Base-by-base conservation (phyloP, 2,797 vertebrate genomes). In the Podarcis siculus region DNA sequence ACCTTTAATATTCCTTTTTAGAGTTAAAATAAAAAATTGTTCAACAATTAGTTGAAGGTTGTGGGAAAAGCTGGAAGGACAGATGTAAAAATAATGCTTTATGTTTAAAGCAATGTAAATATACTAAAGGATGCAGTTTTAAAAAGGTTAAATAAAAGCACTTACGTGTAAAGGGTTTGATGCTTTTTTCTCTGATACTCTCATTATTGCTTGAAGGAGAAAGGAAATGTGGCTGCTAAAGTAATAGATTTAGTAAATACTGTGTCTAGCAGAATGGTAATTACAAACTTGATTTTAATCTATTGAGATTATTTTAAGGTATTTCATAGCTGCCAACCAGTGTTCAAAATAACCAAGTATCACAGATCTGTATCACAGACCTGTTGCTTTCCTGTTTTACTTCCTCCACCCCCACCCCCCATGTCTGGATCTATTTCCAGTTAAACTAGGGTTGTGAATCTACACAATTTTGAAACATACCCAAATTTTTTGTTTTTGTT, bases 181-280 rank as follows among this genome's bases (percentile, higher is more conserved):
- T 75, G 79, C 94, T 96, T 89, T 96, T 95, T 2, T 91, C 95
- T 93, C 95, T 95, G 4, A 58, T 89, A 61, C 94, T 83, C 17
- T 97, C 96, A 0, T 93, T 96, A 1, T 93, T 95, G 93, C 86
- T 96, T 45, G 92, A 72, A 79, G 94, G 94, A 86, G 92, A 83
- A 81, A 78, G 89, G 58, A 94, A 96, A 19, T 90, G 77, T 55
- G 95, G 93, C 90, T 96, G 91, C 89, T 92, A 13, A 64, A 94
- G 92, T 1, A 93, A 79, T 78, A 79, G 2, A 90, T 61, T 80
- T 89, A 35, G 84, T 9, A 69, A 1, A 58, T 64, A 49, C 4
- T 66, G 21, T 19, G 61, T 12, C 71, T n/a, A 82, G 61, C 15
- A 75, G 9, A 45, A 66, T 64, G 30, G 12, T 35, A 73, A 35